These are phyloP conservation scores for Donacobius atricapilla DNA, from an alignment of 2,113 vertebrate genomes.

Conservation along the genomic window DNA sequence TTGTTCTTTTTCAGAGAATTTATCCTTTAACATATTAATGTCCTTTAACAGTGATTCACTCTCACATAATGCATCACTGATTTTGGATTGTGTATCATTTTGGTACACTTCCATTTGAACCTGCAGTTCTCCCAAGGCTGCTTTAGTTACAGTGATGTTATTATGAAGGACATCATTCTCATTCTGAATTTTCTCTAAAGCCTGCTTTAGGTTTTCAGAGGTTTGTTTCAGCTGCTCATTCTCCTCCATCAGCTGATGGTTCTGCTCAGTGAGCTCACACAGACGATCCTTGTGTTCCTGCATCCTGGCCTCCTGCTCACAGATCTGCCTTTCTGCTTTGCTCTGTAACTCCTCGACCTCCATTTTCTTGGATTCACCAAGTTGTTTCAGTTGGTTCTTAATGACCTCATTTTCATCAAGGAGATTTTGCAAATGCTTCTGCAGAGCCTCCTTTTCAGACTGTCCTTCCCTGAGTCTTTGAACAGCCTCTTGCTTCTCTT, in stretches of 20 bases:
- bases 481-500: conserved; percentile 81
- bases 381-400: conserved; percentile 70
- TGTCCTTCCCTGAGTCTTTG: conserved; percentile 68
- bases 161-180: conserved; percentile 70
- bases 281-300: conserved; percentile 48
- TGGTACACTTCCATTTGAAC: conserved; percentile 66
- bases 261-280: conserved; percentile 61
- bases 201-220: conserved; percentile 61
- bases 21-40: conserved; percentile 69
- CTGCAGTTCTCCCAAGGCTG: conserved; percentile 68
- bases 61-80: conserved; percentile 62
- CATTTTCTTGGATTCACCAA: conserved; percentile 65
- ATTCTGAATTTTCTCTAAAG: conserved; percentile 62
- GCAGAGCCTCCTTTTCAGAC: conserved; percentile 65
- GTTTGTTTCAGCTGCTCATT: conserved; percentile 60
- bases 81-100: conserved; percentile 71
- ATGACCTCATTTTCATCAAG: conserved; percentile 69
- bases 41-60: conserved; percentile 73
- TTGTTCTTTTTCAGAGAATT: conserved; percentile 71
- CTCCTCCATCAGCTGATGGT: conserved; percentile 71
- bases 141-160: conserved; percentile 62
- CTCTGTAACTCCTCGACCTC: conserved; percentile 73
- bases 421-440: conserved; percentile 62
- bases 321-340: conserved; percentile 68
- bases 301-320: conserved; percentile 49